Conservation (phyloP, 2,797 vertebrate genomes). For the Sardinella longiceps region DNA sequence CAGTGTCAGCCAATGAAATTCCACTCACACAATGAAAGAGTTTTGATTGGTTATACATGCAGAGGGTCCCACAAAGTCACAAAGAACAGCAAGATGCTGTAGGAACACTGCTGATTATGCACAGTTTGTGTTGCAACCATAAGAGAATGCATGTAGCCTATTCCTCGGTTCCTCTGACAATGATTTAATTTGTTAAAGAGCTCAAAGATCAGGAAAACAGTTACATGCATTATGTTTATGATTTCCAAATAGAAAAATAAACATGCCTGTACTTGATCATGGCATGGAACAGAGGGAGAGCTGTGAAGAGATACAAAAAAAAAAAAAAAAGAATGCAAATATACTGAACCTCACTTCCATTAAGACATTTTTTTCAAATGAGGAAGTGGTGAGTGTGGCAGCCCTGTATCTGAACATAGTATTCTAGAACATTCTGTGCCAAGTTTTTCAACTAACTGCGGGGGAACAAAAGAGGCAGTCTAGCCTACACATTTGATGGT, state of each 20-base stretch:
- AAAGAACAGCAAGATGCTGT: not conserved
- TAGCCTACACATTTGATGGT: not conserved
- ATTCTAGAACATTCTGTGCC: not conserved
- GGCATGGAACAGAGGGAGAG: too few relatives aligned
- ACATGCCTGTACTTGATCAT: not conserved
- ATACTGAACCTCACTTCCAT: not conserved
- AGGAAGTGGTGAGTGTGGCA: constrained; percentile 7
- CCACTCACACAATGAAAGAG: not conserved
- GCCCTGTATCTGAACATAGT: not conserved
- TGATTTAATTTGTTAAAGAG: too few relatives aligned
- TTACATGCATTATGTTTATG: not conserved
- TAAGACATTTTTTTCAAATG: not conserved
- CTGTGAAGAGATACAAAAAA: not conserved
- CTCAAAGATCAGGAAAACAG: not conserved
- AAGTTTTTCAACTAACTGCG: not conserved
- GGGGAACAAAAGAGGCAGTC: not conserved
- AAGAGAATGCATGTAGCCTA: not conserved
- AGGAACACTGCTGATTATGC: not conserved
- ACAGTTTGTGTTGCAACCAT: not conserved
- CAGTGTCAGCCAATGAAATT: not conserved
- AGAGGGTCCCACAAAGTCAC: not conserved
- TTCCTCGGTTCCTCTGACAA: too few relatives aligned
- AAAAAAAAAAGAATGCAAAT: not conserved
- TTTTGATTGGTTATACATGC: not conserved
- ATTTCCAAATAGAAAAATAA: too few relatives aligned